Evolutionary conservation across 30 jellyfish, hydroid and myxozoan species (phyloP).

Genomic region (Sanderia malayensis): DNA sequence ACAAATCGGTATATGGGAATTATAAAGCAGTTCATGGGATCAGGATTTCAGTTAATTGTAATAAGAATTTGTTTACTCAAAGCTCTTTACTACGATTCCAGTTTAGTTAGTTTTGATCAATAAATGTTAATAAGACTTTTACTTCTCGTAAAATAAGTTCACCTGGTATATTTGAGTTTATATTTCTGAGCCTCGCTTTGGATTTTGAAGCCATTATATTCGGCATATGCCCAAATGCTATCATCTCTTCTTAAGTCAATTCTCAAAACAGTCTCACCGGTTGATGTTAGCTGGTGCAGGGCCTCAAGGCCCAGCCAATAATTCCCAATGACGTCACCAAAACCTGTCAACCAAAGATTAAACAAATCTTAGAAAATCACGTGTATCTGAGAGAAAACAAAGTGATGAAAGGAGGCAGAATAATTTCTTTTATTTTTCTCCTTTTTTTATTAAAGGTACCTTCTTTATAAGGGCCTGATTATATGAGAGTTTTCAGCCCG

Average conservation of each 20-base stretch:
- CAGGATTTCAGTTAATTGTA: no score
- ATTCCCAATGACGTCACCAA: not conserved
- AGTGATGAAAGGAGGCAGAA: not conserved
- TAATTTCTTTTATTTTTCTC: not conserved
- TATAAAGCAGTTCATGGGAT: no score
- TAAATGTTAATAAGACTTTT: no score
- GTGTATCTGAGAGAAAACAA: not conserved
- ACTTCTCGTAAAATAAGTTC: no score
- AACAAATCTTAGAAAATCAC: not conserved
- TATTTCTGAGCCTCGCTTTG: slow-evolving; percentile 26
- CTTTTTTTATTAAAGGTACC: no score
- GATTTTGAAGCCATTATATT: slow-evolving; percentile 20
- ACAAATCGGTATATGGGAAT: no score
- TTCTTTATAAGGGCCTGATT: no score
- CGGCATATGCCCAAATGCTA: slow-evolving; percentile 8
- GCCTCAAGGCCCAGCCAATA: slow-evolving; percentile 8
- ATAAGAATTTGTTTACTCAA: no score
- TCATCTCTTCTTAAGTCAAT: not conserved
- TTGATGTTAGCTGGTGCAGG: slow-evolving; percentile 1
- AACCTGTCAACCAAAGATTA: not conserved
- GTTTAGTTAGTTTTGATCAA: no score
- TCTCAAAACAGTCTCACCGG: not conserved
- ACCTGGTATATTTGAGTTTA: not conserved
- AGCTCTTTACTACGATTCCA: no score
- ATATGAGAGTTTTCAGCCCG: no score